phyloP scores from a whole-genome alignment of 2,888 invertebrate species.

The Drosophila quinaria region DNA sequence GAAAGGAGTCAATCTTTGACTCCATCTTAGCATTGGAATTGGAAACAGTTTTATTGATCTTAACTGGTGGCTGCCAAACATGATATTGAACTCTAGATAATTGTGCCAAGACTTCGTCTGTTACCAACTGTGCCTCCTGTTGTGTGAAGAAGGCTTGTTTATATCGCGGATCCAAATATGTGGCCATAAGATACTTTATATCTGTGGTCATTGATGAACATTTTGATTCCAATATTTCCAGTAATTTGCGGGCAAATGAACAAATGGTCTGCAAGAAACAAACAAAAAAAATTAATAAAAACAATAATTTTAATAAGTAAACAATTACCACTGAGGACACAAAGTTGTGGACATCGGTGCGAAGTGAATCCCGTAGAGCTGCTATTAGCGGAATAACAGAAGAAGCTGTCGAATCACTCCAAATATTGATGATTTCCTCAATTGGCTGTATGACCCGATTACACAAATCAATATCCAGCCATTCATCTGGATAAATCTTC shows the following conservation, averaged over 20 bases:
- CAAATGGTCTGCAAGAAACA: constrained; percentile 51
- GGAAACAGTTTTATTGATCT: constrained; percentile 30
- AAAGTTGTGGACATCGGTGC: constrained; percentile 58
- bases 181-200: constrained; percentile 61
- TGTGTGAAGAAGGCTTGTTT: constrained; percentile 64
- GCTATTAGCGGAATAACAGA: constrained; percentile 64
- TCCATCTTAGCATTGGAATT: constrained; percentile 38
- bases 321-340: constrained; percentile 61
- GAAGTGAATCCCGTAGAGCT: constrained; percentile 59
- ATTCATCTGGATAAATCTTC: constrained; percentile 64
- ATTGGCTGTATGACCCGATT: constrained; percentile 62
- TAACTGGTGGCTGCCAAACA: constrained; percentile 29
- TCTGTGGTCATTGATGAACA: constrained; percentile 45
- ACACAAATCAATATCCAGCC: constrained; percentile 63
- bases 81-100: constrained; percentile 18
- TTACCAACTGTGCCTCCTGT: constrained; percentile 57
- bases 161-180: constrained; percentile 66
- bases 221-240: constrained; percentile 58
- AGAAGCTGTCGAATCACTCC: constrained; percentile 52
- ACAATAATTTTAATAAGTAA: not conserved
- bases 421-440: constrained; percentile 64
- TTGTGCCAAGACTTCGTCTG: constrained; percentile 51
- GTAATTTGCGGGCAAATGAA: constrained; percentile 56
- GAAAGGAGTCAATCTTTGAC: constrained; percentile 63
- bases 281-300: not conserved